Evolutionary conservation across 2,888 invertebrate genomes (phyloP), one percentile per base, ranked within the genome.

Genomic region (Sminthurinus aureus): DNA sequence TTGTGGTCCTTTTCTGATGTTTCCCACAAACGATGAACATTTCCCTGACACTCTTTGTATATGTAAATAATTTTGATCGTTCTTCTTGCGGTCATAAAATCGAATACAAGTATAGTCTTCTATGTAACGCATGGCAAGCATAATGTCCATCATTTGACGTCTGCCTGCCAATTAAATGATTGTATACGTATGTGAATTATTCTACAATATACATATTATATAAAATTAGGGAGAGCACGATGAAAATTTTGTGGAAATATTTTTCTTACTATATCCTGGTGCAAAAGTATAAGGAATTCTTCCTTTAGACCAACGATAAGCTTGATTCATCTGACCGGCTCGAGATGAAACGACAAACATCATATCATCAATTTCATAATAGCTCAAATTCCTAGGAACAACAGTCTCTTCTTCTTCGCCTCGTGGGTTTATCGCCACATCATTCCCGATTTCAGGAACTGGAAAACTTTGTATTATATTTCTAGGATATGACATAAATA

Each of bases 21-120:
- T 87, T 8, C 87, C 87, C 22, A 87, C 87, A 80, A 86, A 87
- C 4, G 85, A 85, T 64, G 86, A 85, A 77, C 87, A 86, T 71
- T 87, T 87, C 50, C 85, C 87, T 64, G 84, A 83, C 0, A 85
- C 78, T 51, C 84, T 84, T 52, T 83, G 20, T 24, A 86, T 74
- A n/a, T 86, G 84, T 9, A 86, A 73, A 77, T 83, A 87, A 73
- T 87, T 86, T 22, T 86, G 84, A 81, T 87, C 87, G 8, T 58
- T 8, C n/a, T 86, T 84, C 0, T 75, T 82, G n/a, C 86, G 77
- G 73, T 79, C 83, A 0, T 58, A 81, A 79, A 87, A 87, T 15
- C 84, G 64, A 11, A 87, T 85, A 78, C 86, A 87, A 20, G 86
- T 87, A 58, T 83, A 87, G 0, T 58, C 77, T 76, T 86, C 85